phyloP scores from a whole-genome alignment of 2,797 vertebrate species.

The Acipenser transmontanus region DNA sequence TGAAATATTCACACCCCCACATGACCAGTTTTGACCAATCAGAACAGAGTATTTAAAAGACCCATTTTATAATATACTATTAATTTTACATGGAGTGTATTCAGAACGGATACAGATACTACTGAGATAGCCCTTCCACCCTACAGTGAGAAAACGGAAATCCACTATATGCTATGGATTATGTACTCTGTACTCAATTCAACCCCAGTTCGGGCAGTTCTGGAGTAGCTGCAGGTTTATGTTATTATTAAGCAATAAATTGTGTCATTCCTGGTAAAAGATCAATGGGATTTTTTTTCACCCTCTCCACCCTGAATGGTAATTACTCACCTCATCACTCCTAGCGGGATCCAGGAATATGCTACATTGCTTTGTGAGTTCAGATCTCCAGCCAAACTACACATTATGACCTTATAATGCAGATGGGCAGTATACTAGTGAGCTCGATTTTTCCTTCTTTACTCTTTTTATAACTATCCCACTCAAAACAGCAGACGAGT shows the following conservation, averaged over 20 bases:
- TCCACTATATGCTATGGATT: too few relatives aligned
- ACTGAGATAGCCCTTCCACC: too few relatives aligned
- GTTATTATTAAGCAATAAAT: constrained; percentile 7
- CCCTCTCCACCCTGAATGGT: not conserved
- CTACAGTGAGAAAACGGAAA: too few relatives aligned
- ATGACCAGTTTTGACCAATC: too few relatives aligned
- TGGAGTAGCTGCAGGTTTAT: not conserved
- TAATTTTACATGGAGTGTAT: too few relatives aligned
- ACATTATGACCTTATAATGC: constrained; percentile 11
- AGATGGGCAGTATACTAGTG: constrained; percentile 10
- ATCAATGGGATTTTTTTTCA: not conserved
- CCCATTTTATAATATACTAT: too few relatives aligned
- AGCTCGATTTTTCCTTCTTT: too few relatives aligned
- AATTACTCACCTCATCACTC: constrained; percentile 8
- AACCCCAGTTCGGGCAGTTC: not conserved
- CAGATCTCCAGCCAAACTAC: constrained; percentile 14
- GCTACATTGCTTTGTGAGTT: constrained; percentile 13
- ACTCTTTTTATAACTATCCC: too few relatives aligned
- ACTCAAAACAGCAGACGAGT: too few relatives aligned
- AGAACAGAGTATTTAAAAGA: too few relatives aligned
- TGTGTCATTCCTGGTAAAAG: constrained; percentile 3
- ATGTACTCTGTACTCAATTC: constrained; percentile 3
- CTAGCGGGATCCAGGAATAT: not conserved
- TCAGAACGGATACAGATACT: too few relatives aligned
- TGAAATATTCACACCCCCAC: too few relatives aligned